Evolutionary conservation across 2,888 invertebrate species (phyloP).

Genomic region (Megaustenia siamemsis): DNA sequence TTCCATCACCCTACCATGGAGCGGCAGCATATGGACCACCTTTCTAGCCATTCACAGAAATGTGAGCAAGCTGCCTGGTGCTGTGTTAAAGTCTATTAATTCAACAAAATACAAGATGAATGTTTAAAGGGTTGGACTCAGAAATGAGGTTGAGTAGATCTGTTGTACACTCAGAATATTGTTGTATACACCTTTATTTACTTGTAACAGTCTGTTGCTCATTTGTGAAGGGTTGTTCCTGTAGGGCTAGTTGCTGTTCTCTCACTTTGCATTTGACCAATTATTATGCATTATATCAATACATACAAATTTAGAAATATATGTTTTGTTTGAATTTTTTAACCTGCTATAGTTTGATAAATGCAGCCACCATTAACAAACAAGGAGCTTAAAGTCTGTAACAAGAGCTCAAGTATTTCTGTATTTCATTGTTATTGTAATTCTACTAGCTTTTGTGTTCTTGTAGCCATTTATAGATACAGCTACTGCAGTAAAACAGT

Average conservation of each 20-base stretch:
- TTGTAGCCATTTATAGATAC: neutral
- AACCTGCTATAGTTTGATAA: neutral
- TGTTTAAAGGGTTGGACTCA: neutral
- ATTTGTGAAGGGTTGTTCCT: slow-evolving; percentile 41
- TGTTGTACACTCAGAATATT: slow-evolving; percentile 4
- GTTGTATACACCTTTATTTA: slow-evolving; percentile 23
- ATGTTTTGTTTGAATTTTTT: neutral
- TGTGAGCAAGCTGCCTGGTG: neutral
- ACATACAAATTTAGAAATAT: slow-evolving; percentile 1
- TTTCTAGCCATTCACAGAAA: slow-evolving; percentile 27
- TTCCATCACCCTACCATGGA: slow-evolving; percentile 42
- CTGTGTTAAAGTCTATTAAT: slow-evolving; percentile 24
- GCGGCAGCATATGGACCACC: slow-evolving; percentile 45
- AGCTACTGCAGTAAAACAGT: neutral
- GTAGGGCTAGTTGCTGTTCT: slow-evolving; percentile 19
- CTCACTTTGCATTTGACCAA: slow-evolving; percentile 29
- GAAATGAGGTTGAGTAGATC: slow-evolving; percentile 13
- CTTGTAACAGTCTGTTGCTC: slow-evolving; percentile 40
- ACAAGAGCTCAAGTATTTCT: neutral
- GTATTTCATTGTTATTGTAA: neutral
- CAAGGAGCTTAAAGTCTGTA: neutral
- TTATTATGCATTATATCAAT: slow-evolving; percentile 3
- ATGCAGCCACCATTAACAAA: neutral
- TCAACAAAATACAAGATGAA: neutral
- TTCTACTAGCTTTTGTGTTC: neutral